phyloP scores from a whole-genome alignment of 2,113 vertebrate species.

The Pseudopipra pipra region DNA sequence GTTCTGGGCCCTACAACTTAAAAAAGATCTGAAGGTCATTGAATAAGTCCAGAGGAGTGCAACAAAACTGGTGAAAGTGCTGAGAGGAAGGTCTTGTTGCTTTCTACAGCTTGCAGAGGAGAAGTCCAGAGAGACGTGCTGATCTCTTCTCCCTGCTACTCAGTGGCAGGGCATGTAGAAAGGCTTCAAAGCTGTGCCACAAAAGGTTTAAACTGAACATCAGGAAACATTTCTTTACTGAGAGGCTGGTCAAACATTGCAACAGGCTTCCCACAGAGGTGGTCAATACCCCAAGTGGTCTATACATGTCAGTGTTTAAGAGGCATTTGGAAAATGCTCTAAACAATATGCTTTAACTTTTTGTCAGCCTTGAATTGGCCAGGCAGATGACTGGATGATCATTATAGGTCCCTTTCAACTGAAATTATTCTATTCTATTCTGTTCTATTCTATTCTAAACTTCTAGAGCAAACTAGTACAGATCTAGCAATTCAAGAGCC shows the following conservation, averaged over 20 bases:
- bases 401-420: neutral
- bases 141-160: neutral
- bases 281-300: neutral
- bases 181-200: neutral
- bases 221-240: neutral
- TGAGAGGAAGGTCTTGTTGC: neutral
- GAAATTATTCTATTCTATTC: neutral
- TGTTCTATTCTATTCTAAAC: neutral
- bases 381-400: neutral
- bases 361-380: neutral
- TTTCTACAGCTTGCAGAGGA: neutral
- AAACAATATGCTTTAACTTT: neutral
- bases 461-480: neutral
- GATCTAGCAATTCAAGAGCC: neutral
- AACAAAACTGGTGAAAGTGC: neutral
- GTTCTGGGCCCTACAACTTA: neutral
- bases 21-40: neutral
- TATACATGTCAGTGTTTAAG: neutral
- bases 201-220: neutral
- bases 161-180: rapidly evolving
- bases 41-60: neutral
- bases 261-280: neutral
- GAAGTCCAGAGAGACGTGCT: neutral
- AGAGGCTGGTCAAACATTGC: neutral
- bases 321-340: neutral